These are phyloP conservation scores for Crotophaga sulcirostris DNA, from an alignment of 2,113 vertebrate genomes.

Conservation along the genomic window DNA sequence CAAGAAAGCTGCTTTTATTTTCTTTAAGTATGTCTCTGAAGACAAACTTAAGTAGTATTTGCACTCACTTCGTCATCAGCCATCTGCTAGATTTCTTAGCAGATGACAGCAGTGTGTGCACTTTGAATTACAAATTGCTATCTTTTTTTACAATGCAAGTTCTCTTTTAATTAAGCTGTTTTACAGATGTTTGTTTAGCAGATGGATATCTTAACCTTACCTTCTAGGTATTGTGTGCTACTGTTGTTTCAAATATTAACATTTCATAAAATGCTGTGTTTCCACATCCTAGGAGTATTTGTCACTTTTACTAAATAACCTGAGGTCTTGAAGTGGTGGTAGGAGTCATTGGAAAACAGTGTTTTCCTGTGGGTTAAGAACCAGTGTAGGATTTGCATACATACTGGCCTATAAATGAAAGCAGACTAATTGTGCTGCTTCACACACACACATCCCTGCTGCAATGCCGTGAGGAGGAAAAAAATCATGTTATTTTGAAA, in stretches of 20 bases:
- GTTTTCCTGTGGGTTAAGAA: not conserved
- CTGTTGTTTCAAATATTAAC: not conserved
- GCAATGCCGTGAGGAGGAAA: not conserved
- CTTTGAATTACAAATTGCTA: not conserved
- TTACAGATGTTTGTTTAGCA: not conserved
- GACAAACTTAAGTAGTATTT: not conserved
- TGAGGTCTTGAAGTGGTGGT: not conserved
- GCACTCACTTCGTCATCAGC: not conserved
- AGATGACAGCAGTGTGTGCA: not conserved
- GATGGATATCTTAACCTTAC: not conserved
- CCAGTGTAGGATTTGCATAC: not conserved
- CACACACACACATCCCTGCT: not conserved
- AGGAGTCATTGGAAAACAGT: not conserved
- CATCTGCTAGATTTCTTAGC: not conserved
- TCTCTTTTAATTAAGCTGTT: not conserved
- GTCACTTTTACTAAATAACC: not conserved
- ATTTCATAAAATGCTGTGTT: not conserved
- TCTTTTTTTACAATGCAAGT: not conserved
- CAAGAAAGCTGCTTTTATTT: not conserved
- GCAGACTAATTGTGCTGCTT: not conserved
- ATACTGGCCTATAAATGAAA: not conserved
- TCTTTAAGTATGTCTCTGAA: not conserved
- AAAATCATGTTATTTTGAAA: not conserved
- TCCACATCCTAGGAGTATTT: not conserved
- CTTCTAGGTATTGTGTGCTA: not conserved